Evolutionary conservation across 2,797 vertebrate species (phyloP), one percentile per base, ranked within the genome.

Genomic region (Enteromius paludinosus): DNA sequence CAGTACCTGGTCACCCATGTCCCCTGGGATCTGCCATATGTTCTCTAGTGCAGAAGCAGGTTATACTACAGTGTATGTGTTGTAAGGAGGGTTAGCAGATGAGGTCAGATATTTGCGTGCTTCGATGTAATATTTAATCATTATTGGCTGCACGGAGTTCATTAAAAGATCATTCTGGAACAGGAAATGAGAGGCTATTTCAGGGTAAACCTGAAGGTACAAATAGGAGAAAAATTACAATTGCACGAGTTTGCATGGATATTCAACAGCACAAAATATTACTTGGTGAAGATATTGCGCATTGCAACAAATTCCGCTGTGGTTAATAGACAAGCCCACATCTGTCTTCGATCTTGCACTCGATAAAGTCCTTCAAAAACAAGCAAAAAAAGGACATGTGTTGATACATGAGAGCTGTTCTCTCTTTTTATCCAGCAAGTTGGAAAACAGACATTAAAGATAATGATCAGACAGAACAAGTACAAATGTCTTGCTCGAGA

Each of bases 301-400:
- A 81, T 7, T 20, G 41, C 81, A 76, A 70, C 68, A 83, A 65
- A 75, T 78, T 56, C 17, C 14, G 30, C 79, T 78, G 79, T 81
- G 69, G 83, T 85, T 81, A 83, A 83, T 38, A 12, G 69, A 25
- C 30, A 9, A 75, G 71, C 70, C 30, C 49, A 72, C 28, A 68
- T 78, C 72, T 78, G 72, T 45, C 69, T 85, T 87, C 77, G 77
- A 81, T 79, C 79, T 79, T 68, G 28, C 62, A 47, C 28, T 73
- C 17, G 49, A 56, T 54, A 69, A 35, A n/a, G 33, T 45, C 15
- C 12, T 75, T 69, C 5, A 66, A 56, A 49, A 25, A 38, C 54
- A 23, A 23, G 28, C 25, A 33, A 30, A 25, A 25, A 30, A 78
- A 33, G 30, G 69, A n/a, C 49, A 8, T 59, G 69, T 43, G 61